These are phyloP conservation scores for Callimorpha dominula DNA, from an alignment of 2,888 invertebrate species.

Conservation along the genomic window DNA sequence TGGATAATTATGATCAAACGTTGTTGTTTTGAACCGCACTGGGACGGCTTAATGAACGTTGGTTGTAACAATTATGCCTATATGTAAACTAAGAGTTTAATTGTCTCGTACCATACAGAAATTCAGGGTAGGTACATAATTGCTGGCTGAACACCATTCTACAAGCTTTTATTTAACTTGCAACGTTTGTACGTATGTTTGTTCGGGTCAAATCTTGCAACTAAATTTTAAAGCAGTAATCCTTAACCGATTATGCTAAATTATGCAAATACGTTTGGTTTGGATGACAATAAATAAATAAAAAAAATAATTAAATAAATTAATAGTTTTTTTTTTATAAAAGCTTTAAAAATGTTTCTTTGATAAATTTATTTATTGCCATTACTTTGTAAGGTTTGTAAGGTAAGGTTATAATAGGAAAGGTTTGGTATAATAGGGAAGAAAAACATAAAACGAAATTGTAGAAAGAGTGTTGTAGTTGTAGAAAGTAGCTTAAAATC, in stretches of 20 bases:
- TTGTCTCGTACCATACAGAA: neutral
- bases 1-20: neutral
- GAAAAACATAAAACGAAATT: too few species aligned
- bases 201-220: too few species aligned
- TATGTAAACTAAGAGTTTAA: neutral
- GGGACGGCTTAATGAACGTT: neutral
- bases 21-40: neutral
- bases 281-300: too few species aligned
- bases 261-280: too few species aligned
- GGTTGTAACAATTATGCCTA: neutral
- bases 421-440: neutral
- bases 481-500: neutral
- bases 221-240: too few species aligned
- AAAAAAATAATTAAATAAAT: too few species aligned
- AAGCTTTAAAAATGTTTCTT: too few species aligned
- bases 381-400: neutral
- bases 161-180: too few species aligned
- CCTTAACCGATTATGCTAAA: too few species aligned
- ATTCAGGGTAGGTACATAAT: neutral
- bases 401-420: neutral
- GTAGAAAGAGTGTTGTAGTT: neutral
- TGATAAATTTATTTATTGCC: too few species aligned
- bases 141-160: neutral
- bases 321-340: too few species aligned
- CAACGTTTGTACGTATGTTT: too few species aligned